These are phyloP conservation scores for Sternarchorhynchus goeldii DNA, from an alignment of 2,797 vertebrate species.

Conservation along the genomic window DNA sequence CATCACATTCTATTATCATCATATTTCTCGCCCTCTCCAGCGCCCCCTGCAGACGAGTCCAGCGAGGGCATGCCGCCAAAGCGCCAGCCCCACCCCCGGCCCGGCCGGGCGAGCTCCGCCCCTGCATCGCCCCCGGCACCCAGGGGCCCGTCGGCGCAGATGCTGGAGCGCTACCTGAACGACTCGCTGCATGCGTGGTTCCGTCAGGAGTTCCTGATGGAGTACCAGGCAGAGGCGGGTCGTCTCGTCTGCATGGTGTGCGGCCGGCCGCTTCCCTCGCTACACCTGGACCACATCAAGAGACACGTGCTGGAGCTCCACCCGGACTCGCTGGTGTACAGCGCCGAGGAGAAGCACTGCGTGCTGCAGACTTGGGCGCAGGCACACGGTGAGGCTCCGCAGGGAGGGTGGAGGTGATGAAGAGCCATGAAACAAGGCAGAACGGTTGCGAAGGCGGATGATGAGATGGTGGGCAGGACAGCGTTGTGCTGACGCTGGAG, in stretches of 20 bases:
- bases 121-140: conserved; percentile 57
- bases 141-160: conserved; percentile 65
- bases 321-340: conserved; percentile 85
- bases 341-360: conserved; percentile 83
- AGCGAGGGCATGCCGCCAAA: conserved; percentile 52
- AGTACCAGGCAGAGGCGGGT: conserved; percentile 85
- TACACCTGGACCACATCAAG: conserved; percentile 90
- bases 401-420: too few species aligned
- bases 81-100: conserved; percentile 49
- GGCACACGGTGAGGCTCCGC: conserved; percentile 66
- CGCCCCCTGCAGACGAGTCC: conserved; percentile 53
- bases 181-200: conserved; percentile 91
- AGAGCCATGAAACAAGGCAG: too few species aligned
- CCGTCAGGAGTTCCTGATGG: conserved; percentile 91
- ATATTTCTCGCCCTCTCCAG: conserved; percentile 1
- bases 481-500: too few species aligned
- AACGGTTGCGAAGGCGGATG: too few species aligned
- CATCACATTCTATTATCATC: background rate
- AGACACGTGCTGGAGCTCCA: conserved; percentile 86
- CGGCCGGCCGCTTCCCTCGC: conserved; percentile 80
- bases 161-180: conserved; percentile 87
- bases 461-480: too few species aligned
- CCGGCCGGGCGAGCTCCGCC: conserved; percentile 49
- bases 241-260: conserved; percentile 90
- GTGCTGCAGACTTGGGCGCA: conserved; percentile 87